These are phyloP conservation scores for Tokudaia tokunoshimensis DNA, from an alignment of 2,797 vertebrate genomes.

Conservation along the genomic window DNA sequence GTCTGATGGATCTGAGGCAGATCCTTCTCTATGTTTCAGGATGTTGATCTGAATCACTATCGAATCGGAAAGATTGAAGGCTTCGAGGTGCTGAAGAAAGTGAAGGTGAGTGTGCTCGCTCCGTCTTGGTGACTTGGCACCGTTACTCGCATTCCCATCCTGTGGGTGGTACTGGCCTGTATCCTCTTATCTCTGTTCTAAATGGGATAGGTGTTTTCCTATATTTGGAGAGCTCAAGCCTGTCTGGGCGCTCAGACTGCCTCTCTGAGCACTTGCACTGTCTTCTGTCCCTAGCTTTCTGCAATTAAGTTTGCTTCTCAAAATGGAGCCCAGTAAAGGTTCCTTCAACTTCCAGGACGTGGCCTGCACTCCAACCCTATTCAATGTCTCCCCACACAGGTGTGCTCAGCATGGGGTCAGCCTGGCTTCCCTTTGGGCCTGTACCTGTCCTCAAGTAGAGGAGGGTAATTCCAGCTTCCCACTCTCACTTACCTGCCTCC, in stretches of 20 bases:
- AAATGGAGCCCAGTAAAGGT: not conserved
- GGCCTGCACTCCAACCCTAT: too few relatives aligned
- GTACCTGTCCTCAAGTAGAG: not conserved
- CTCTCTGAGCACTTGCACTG: accelerated
- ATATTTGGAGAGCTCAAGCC: accelerated
- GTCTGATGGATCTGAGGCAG: not conserved
- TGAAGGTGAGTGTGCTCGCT: constrained; percentile 91
- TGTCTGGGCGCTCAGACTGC: not conserved
- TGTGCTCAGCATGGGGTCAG: not conserved
- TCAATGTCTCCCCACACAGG: accelerated
- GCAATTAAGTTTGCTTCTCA: not conserved
- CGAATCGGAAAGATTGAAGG: constrained; percentile 98
- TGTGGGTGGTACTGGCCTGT: accelerated
- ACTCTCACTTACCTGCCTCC: not conserved
- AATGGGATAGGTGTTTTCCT: too few relatives aligned
- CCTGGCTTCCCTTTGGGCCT: not conserved
- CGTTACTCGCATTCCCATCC: accelerated
- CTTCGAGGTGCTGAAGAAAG: constrained; percentile 97
- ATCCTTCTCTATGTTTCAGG: constrained; percentile 87
- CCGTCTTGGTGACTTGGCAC: not conserved
- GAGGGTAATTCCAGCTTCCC: not conserved
- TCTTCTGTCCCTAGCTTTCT: not conserved
- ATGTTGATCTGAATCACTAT: constrained; percentile 98
- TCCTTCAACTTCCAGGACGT: not conserved
- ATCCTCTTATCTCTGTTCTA: accelerated